Evolutionary conservation across 2,113 vertebrate species (phyloP).

Genomic region (Mohoua ochrocephala): DNA sequence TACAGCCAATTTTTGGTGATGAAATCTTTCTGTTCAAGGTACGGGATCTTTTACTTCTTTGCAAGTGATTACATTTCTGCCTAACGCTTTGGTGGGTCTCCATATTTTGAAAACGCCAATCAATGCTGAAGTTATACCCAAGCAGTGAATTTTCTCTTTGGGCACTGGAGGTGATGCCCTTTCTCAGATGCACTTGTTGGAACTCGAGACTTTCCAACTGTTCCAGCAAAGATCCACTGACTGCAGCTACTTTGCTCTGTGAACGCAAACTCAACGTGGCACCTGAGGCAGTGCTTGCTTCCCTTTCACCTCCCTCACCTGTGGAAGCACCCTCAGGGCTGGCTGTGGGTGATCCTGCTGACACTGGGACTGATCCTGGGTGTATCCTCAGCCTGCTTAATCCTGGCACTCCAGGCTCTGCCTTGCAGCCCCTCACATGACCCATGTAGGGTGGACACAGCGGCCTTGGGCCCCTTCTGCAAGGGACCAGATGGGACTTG

Average conservation of each 20-base stretch:
- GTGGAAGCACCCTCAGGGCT: neutral
- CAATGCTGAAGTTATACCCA: neutral
- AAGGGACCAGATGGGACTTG: neutral
- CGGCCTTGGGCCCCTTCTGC: neutral
- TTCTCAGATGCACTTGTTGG: neutral
- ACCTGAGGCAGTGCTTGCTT: neutral
- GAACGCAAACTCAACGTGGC: neutral
- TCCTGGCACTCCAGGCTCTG: neutral
- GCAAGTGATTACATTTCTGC: neutral
- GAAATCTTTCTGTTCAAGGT: neutral
- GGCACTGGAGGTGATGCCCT: neutral
- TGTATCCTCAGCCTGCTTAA: neutral
- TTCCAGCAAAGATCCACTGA: neutral
- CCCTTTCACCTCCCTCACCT: neutral
- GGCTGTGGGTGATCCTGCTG: neutral
- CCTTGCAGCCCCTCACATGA: neutral
- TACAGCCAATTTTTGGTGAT: neutral
- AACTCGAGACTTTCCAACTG: neutral
- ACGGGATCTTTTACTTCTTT: neutral
- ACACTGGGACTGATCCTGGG: neutral
- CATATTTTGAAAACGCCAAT: neutral
- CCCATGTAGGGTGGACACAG: neutral
- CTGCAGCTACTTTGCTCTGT: neutral
- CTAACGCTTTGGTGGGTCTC: neutral
- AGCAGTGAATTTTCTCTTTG: neutral